Evolutionary conservation across 2,797 vertebrate species (phyloP), one percentile per base, ranked within the genome.

Genomic region (Capromys pilorides): DNA sequence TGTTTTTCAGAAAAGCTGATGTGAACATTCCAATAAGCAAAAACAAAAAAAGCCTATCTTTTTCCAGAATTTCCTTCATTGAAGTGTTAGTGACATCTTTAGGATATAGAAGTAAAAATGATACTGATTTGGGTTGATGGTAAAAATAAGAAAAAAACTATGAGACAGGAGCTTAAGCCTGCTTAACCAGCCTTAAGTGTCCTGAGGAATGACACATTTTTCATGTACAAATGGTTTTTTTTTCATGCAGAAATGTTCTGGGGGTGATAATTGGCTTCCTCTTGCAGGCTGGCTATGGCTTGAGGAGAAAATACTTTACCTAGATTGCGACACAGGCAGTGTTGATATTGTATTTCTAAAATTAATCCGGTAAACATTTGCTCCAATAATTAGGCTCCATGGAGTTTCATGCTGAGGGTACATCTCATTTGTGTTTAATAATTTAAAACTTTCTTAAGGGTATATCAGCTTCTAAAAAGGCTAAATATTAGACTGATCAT

Each of bases 341-440:
- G 57, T 95, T 96, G 24, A 67, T 75, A 93, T 85, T 94, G 33
- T 92, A 94, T 77, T 96, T 96, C 91, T 59, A 45, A 96, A 97
- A 95, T 91, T 91, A 95, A 96, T 94, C 95, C 78, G 85, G 73
- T 93, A 95, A 97, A 95, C 93, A 95, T 90, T 96, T 95, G 41
- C 73, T 95, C 78, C 81, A 45, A 67, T 94, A 96, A 94, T 95
- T 95, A 91, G 39, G 81, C 36, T 54, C 39, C 59, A 73, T 91
- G n/a, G 61, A 94, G 54, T 69, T 86, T 95, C 87, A 93, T 93
- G 51, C 49, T 89, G 24, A 86, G 69, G 66, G 14, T 86, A 78
- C 11, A 45, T 94, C 96, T 95, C 59, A 86, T 95, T 88, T 96
- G 19, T 79, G 22, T 92, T 31, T 61, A 90, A 61, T 61, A 90